Evolutionary conservation across 92 coral and sea anemone genomes (phyloP).

Genomic region (Virgularia gustaviana): DNA sequence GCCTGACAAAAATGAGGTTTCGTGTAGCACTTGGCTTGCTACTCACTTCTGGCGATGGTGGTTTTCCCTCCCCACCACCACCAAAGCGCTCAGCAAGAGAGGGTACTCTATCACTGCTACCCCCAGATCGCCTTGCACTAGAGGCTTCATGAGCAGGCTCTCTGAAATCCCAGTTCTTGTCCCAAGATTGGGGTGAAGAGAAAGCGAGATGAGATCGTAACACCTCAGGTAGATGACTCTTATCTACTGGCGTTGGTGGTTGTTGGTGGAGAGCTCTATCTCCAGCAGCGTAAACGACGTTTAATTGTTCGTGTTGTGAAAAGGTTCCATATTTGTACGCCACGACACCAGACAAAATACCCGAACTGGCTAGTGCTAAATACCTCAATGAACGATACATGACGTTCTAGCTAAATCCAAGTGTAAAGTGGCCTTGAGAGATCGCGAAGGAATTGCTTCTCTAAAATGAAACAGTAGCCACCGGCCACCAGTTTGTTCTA

Average conservation of each 20-base stretch:
- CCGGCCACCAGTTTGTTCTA: not conserved
- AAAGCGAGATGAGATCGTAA: not conserved
- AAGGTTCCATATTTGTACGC: not conserved
- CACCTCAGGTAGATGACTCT: not conserved
- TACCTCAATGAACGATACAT: slow-evolving; percentile 28
- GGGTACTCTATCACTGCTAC: not conserved
- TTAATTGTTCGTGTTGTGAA: not conserved
- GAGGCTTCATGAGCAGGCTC: slow-evolving; percentile 16
- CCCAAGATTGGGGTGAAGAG: not conserved
- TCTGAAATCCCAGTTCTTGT: slow-evolving; percentile 35
- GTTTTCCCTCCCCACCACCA: not conserved
- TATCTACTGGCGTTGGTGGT: too few relatives aligned
- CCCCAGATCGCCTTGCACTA: not conserved
- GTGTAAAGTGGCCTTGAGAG: too few relatives aligned
- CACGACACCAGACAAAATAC: slow-evolving; percentile 3
- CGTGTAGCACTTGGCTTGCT: slow-evolving; percentile 79
- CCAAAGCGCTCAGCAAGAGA: slow-evolving; percentile 7
- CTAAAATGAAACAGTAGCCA: not conserved
- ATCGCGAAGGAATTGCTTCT: too few relatives aligned
- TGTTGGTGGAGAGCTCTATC: too few relatives aligned
- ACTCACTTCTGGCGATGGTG: not conserved
- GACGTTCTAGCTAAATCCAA: too few relatives aligned
- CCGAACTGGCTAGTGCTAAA: slow-evolving; percentile 18
- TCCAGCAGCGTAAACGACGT: slow-evolving; percentile 16
- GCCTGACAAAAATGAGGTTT: slow-evolving; percentile 77